Evolutionary conservation across 2,113 vertebrate species (phyloP).

Genomic region (Lanius collurio): DNA sequence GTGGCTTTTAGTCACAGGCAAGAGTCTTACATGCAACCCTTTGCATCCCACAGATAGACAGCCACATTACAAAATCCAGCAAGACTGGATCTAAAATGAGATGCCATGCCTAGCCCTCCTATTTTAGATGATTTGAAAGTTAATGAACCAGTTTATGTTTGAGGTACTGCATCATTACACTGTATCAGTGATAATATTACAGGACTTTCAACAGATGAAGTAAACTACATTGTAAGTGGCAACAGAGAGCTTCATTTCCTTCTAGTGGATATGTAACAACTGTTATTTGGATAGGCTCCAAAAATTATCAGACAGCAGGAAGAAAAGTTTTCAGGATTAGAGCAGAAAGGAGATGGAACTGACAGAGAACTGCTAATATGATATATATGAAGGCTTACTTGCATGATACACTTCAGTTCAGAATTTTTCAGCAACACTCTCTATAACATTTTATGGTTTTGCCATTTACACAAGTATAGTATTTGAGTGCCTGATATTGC

Average conservation of each 20-base stretch:
- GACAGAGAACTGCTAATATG: neutral
- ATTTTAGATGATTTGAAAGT: neutral
- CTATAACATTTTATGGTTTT: neutral
- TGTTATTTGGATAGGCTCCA: neutral
- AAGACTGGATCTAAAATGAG: neutral
- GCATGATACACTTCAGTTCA: fast-evolving
- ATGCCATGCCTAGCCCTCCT: neutral
- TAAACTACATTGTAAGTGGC: neutral
- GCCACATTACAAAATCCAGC: neutral
- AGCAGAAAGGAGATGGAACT: neutral
- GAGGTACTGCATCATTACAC: neutral
- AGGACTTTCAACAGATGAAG: neutral
- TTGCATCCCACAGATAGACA: neutral
- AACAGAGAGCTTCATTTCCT: neutral
- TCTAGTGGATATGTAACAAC: neutral
- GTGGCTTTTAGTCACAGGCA: neutral
- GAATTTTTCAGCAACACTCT: neutral
- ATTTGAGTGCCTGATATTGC: neutral
- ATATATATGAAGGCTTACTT: neutral
- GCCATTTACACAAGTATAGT: neutral
- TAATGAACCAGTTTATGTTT: constrained; percentile 12
- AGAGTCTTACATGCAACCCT: fast-evolving
- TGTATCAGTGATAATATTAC: neutral
- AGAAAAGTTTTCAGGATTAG: neutral
- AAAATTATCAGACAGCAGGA: neutral